Percentiles rank a stretch among this genome's conserved stretches.
These are phyloP conservation scores for Dipodomys merriami DNA, from an alignment of 2,113 vertebrate species.

Conservation along the genomic window DNA sequence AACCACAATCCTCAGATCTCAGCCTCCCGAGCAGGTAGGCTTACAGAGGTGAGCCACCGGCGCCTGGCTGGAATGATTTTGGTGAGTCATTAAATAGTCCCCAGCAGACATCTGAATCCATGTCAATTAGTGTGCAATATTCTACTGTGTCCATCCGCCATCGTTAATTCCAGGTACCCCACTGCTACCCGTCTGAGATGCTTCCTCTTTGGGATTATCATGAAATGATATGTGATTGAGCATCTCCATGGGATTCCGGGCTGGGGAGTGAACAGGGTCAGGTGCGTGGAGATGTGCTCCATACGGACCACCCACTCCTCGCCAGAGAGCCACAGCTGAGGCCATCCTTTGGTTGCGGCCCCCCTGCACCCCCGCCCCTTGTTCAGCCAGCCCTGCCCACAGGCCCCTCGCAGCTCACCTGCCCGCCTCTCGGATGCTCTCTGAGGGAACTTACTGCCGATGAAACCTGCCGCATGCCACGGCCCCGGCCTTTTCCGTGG, in stretches of 20 bases:
- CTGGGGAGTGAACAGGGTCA: neutral
- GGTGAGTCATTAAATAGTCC: neutral
- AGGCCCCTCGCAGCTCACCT: neutral
- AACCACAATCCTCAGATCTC: too few species aligned
- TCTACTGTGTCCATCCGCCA: neutral
- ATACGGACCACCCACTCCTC: neutral
- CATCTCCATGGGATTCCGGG: neutral
- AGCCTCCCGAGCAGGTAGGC: too few species aligned
- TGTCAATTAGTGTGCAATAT: neutral
- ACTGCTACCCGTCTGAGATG: accelerated
- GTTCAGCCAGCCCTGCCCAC: neutral
- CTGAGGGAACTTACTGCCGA: neutral
- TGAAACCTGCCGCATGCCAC: neutral
- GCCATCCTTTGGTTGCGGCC: neutral
- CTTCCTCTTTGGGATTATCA: neutral
- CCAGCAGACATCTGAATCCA: neutral
- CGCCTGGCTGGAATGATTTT: neutral
- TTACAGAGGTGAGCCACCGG: neutral
- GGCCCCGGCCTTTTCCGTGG: neutral
- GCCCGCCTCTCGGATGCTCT: neutral
- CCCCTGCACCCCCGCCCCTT: too few species aligned
- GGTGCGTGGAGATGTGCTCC: neutral
- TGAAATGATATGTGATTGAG: neutral
- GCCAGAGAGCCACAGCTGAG: neutral
- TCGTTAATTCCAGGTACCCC: neutral